phyloP scores from a whole-genome alignment of 2,797 vertebrate species.

The Siniperca scherzeri region DNA sequence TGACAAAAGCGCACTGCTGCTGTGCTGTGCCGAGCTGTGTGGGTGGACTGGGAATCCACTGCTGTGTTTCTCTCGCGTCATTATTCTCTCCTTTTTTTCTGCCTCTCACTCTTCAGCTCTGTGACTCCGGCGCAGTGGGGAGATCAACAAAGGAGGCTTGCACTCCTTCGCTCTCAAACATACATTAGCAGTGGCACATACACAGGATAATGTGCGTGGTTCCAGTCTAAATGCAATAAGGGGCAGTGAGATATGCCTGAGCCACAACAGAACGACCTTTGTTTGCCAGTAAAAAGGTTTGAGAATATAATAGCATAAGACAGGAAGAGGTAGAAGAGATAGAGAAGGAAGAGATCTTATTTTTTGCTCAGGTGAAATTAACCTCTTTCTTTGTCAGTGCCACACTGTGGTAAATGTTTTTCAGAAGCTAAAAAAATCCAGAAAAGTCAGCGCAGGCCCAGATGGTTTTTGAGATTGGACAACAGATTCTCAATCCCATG shows the following conservation, averaged over 20 bases:
- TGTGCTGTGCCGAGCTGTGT: slow-evolving; percentile 75
- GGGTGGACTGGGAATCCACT: slow-evolving; percentile 82
- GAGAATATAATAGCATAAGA: slow-evolving; percentile 42
- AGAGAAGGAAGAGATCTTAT: slow-evolving; percentile 42
- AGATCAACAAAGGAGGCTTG: slow-evolving; percentile 78
- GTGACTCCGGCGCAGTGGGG: slow-evolving; percentile 77
- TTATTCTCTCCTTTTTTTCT: slow-evolving; percentile 74
- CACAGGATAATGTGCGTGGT: slow-evolving; percentile 67
- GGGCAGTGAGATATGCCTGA: slow-evolving; percentile 63
- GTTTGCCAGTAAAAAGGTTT: slow-evolving; percentile 52
- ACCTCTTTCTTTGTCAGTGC: slow-evolving; percentile 39
- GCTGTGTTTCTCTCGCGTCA: slow-evolving; percentile 81
- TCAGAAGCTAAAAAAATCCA: slow-evolving; percentile 12
- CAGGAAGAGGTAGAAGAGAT: slow-evolving; percentile 39
- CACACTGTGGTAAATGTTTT: slow-evolving; percentile 43
- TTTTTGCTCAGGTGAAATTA: slow-evolving; percentile 61
- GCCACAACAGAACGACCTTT: slow-evolving; percentile 48
- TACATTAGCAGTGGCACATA: slow-evolving; percentile 70
- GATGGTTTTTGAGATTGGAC: slow-evolving; percentile 59
- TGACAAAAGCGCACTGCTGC: slow-evolving; percentile 79
- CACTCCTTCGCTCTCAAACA: slow-evolving; percentile 75
- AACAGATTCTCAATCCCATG: slow-evolving; percentile 53
- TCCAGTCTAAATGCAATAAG: slow-evolving; percentile 71
- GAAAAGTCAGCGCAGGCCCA: slow-evolving; percentile 49
- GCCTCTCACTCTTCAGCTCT: slow-evolving; percentile 75